Base-by-base conservation (phyloP, 2,113 vertebrate species). In the Prionailurus bengalensis region DNA sequence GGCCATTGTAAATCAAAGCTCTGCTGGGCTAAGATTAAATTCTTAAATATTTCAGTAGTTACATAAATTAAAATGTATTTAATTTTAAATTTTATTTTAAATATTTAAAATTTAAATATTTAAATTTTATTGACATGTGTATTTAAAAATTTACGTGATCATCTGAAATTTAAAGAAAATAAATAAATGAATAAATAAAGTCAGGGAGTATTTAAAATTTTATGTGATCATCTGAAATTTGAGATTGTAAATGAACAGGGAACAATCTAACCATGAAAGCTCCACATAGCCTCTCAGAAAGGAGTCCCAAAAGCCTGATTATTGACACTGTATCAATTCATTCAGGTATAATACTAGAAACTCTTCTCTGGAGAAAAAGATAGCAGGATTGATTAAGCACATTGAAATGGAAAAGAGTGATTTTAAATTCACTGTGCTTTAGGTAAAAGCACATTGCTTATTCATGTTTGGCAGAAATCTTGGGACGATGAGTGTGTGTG, bases 21-120 rank as follows among this genome's bases (percentile, higher is more conserved):
- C 42, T 91, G 15, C 29, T 94, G n/a, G 12, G 6, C 33, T 91
- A 94, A 91, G 31, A 89, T 63, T 94, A 55, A 94, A 95, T 53
- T 48, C 27, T 42, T 88, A 68, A 84, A 79, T 78, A 68, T 94
- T 81, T 94, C 71, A 89, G 61, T n/a, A 55, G 13, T 92, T 76
- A 84, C 9, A 68, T 80, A 91, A 95, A 63, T 39, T 74, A 27
- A 76, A 76, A 76, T 48, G 16, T 48, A 45, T 76, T 76, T 76
- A 48, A 31, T 48, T 76, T 76, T 76, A 17, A 76, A 76, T 10
- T 76, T 73, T 73, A 25, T 39, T 39, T 73, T 39, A 73, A 39
- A 73, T 73, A 73, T 78, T 78, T 78, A 48, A 48, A 48, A 11
- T 21, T 48, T 31, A 78, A 74, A 74, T 74, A 27, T 74, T 74